Evolutionary conservation across 2,797 vertebrate species (phyloP).

Genomic region (Chaunax sp.): DNA sequence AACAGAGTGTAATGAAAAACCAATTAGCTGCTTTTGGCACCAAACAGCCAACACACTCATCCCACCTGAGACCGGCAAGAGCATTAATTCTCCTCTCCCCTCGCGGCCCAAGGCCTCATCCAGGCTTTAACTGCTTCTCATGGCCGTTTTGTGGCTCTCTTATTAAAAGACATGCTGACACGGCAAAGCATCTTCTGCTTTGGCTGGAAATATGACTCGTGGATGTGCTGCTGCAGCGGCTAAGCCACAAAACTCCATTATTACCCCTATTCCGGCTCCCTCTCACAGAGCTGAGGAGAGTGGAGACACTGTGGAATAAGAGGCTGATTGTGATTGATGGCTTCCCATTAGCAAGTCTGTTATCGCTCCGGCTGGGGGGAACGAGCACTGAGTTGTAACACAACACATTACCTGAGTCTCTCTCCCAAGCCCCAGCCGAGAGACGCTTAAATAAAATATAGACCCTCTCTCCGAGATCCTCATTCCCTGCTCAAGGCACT

Average conservation of each 20-base stretch:
- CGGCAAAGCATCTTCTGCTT: conserved; percentile 80
- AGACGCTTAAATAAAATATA: conserved; percentile 94
- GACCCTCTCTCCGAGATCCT: conserved; percentile 91
- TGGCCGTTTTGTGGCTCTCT: conserved; percentile 47
- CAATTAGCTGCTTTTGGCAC: conserved; percentile 68
- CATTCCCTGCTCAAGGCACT: conserved; percentile 86
- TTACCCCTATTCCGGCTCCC: conserved; percentile 81
- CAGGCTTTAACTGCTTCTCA: conserved; percentile 34
- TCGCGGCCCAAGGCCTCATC: conserved; percentile 21
- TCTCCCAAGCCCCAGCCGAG: conserved; percentile 60
- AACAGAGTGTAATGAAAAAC: conserved; percentile 65
- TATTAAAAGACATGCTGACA: conserved; percentile 85
- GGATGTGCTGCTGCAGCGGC: conserved; percentile 33
- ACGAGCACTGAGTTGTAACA: conserved; percentile 96
- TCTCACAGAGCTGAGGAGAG: conserved; percentile 73
- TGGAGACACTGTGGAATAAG: conserved; percentile 90
- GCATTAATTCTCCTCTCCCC: conserved; percentile 36
- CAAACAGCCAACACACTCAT: conserved; percentile 25
- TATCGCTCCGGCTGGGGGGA: conserved; percentile 80
- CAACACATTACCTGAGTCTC: conserved; percentile 93
- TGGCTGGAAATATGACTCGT: conserved; percentile 86
- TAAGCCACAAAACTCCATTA: conserved; percentile 90
- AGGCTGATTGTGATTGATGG: conserved; percentile 97
- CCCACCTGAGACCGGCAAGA: conserved; percentile 53
- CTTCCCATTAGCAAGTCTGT: conserved; percentile 90